Evolutionary conservation across 92 coral and sea anemone genomes (phyloP), one percentile per base, ranked within the genome.

Genomic region (Bergia puertoricense): DNA sequence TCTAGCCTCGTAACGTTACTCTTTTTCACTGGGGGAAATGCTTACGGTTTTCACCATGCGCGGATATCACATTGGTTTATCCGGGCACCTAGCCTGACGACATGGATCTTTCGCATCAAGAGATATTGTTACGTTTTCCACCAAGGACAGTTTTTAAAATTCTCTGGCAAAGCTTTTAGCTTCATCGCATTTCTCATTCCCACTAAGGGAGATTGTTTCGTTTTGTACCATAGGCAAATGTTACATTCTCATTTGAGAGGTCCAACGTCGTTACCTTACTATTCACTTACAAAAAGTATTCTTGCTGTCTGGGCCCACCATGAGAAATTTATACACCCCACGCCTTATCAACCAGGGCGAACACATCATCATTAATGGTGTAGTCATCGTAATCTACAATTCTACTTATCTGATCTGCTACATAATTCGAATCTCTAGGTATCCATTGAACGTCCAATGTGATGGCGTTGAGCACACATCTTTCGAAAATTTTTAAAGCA

Each of bases 191-290:
- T 30, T 30, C 30, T 30, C 30, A 30, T 30, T 30, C 30, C 30
- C 30, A 30, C 30, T 30, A 89, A 6, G 89, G 92, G 77, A 30
- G 30, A 30, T 30, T 30, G 30, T 30, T 30, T 30, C 30, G 30
- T 30, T 30, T 30, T 30, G 30, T 30, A 30, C 30, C 79, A 92
- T 37, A 90, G 74, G 88, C 92, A 87, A 78, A 76, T 86, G 38
- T 30, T 30, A 30, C 30, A 30, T 65, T 85, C 3, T 92, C 75
- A 38, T 43, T 74, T 20, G 62, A 36, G 88, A 90, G 89, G 78
- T 92, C 89, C 76, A 89, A 92, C 9, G 94, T 77, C 93, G 23
- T 92, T 88, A 8, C 88, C 92, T 66, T 65, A 72, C 57, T 51
- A 3, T 38, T 8, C 42, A 30, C 30, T 30, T 30, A 30, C 30